phyloP scores from a whole-genome alignment of 2,113 vertebrate species.

The Candoia aspera region DNA sequence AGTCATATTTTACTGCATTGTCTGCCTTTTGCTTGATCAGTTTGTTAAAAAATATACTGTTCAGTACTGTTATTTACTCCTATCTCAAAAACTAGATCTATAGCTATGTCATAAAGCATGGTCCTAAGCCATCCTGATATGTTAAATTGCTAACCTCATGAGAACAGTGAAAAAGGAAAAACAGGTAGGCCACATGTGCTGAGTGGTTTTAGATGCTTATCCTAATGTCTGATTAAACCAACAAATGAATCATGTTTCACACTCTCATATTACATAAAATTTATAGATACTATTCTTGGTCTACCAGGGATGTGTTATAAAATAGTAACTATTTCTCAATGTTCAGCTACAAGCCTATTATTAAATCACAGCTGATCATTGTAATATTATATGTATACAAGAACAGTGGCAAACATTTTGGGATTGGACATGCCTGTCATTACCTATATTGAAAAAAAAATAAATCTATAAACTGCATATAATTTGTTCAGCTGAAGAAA shows the following conservation, averaged over 20 bases:
- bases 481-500: not conserved
- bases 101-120: conserved; percentile 1
- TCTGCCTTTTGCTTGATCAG: not conserved
- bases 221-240: not conserved
- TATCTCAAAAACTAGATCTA: not conserved
- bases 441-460: not conserved
- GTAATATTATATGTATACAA: not conserved
- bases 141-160: not conserved
- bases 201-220: not conserved
- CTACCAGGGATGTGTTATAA: too few relatives aligned
- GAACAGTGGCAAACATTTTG: not conserved
- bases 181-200: not conserved
- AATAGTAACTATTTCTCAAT: not conserved
- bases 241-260: not conserved
- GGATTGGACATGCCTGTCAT: not conserved
- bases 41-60: not conserved
- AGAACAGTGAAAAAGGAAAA: not conserved
- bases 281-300: not conserved
- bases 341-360: not conserved
- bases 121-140: not conserved
- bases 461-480: not conserved
- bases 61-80: not conserved
- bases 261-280: not conserved
- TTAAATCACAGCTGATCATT: not conserved
- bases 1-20: not conserved